Conservation (phyloP, 2,113 vertebrate species). For the Sylvietta virens region DNA sequence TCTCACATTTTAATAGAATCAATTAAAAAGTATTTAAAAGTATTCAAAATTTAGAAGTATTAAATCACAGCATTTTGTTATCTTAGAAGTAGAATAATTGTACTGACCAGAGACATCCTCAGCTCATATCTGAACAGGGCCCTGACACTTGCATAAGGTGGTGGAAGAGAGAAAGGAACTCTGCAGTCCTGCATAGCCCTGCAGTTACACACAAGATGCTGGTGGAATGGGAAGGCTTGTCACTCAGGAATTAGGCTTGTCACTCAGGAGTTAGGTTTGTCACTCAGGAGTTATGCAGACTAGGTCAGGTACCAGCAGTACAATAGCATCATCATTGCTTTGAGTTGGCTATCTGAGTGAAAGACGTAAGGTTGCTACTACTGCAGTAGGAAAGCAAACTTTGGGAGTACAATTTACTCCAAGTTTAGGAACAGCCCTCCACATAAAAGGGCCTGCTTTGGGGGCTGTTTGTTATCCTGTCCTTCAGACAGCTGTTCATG, state of each 20-base stretch:
- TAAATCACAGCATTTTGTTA: neutral
- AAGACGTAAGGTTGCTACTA: rapidly evolving
- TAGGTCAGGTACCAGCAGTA: neutral
- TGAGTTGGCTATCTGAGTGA: neutral
- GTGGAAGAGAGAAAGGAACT: neutral
- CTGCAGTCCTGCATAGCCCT: neutral
- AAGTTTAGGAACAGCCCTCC: neutral
- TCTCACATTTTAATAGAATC: neutral
- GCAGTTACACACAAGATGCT: neutral
- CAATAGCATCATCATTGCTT: neutral
- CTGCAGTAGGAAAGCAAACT: neutral
- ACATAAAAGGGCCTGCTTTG: neutral
- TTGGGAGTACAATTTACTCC: neutral
- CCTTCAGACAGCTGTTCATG: neutral
- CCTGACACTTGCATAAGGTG: neutral
- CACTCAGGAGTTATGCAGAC: neutral
- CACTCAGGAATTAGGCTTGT: neutral
- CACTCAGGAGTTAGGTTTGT: neutral
- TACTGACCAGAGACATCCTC: neutral
- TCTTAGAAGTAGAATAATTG: neutral
- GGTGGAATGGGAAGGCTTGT: neutral
- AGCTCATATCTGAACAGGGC: neutral
- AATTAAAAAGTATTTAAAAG: neutral
- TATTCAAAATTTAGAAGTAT: neutral
- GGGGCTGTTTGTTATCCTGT: neutral